Conservation (phyloP, 2,888 invertebrate species). For the Drosophila fungiperda region DNA sequence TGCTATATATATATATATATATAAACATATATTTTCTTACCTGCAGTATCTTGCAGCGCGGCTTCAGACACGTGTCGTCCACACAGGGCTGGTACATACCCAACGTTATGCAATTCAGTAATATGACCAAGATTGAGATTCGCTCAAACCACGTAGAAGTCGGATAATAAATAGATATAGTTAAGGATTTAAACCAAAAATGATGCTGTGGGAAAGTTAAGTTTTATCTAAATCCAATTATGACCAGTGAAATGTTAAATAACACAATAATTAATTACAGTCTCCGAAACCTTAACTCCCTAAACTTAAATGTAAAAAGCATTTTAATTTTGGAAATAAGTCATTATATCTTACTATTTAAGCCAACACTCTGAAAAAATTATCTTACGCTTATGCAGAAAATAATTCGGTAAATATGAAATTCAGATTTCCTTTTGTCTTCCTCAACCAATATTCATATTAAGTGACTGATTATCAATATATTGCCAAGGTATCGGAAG, state of each 20-base stretch:
- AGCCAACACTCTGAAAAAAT: no score
- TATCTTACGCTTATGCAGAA: no score
- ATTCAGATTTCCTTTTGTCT: no score
- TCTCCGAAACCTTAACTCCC: background rate
- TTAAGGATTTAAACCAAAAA: constrained; percentile 34
- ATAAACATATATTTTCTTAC: constrained; percentile 86
- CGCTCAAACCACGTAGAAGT: constrained; percentile 97
- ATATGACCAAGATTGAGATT: constrained; percentile 98
- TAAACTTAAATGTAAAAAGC: background rate
- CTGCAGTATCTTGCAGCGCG: constrained; percentile 96
- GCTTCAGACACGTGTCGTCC: constrained; percentile 95
- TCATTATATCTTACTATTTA: no score
- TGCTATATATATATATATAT: background rate
- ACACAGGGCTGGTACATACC: constrained; percentile 99
- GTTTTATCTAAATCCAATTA: background rate
- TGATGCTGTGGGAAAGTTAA: background rate
- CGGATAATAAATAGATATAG: constrained; percentile 13
- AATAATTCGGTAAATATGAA: no score
- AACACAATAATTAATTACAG: background rate
- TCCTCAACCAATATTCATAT: no score
- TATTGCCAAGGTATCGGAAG: no score
- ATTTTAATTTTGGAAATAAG: background rate
- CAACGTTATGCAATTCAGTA: constrained; percentile 98
- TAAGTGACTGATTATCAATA: no score
- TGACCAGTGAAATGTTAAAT: background rate